Conservation (phyloP, 2,888 invertebrate species). For the Xanthorhoe designata region DNA sequence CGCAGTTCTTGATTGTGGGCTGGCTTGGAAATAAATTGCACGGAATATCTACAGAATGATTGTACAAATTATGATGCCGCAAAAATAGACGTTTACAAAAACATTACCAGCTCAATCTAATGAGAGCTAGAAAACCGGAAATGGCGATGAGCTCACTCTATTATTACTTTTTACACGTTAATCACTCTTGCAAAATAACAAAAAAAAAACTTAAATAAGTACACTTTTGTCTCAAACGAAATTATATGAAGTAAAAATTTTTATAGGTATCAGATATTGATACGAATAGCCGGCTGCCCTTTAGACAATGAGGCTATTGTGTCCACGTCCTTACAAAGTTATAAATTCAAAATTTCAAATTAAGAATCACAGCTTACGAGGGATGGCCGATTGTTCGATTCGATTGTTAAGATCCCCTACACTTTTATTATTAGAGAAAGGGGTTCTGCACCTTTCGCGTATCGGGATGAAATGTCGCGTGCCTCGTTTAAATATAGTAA, state of each 20-base stretch:
- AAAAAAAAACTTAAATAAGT: neutral
- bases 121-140: conserved; percentile 41
- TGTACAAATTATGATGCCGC: conserved; percentile 6
- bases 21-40: conserved; percentile 12
- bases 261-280: conserved; percentile 11
- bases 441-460: conserved; percentile 73
- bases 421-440: conserved; percentile 63
- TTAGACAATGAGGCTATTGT: conserved; percentile 26
- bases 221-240: neutral
- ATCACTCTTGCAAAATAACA: conserved; percentile 19
- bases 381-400: conserved; percentile 52
- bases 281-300: conserved; percentile 18
- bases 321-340: conserved; percentile 32
- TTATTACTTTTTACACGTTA: conserved; percentile 36
- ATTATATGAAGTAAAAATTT: neutral
- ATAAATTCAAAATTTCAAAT: conserved; percentile 45
- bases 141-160: conserved; percentile 40
- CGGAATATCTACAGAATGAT: neutral
- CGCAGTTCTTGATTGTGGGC: conserved; percentile 45
- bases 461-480: conserved; percentile 69
- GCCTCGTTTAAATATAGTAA: conserved; percentile 56
- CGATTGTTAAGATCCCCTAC: conserved; percentile 61
- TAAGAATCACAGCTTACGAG: conserved; percentile 44
- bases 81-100: conserved; percentile 19
- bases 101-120: conserved; percentile 16